These are phyloP conservation scores for Harpalus rufipes DNA, from an alignment of 2,888 invertebrate genomes.

Conservation along the genomic window DNA sequence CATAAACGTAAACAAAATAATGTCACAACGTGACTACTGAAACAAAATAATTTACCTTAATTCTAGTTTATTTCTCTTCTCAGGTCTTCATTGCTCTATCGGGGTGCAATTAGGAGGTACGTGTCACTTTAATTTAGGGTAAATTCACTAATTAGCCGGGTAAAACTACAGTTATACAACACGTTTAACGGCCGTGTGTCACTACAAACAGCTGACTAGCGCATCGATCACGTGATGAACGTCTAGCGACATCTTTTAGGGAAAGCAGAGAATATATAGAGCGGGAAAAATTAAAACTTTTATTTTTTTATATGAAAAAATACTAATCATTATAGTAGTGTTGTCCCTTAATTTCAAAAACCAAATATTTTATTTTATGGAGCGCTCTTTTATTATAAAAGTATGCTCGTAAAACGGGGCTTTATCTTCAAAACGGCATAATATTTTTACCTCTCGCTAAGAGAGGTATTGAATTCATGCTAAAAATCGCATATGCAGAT, in stretches of 20 bases:
- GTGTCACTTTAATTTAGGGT: conserved; percentile 19
- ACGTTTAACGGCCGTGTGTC: conserved; percentile 15
- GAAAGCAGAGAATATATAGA: neutral
- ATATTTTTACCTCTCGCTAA: too few relatives aligned
- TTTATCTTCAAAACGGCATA: too few relatives aligned
- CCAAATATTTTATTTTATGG: too few relatives aligned
- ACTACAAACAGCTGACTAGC: conserved; percentile 43
- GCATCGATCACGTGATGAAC: conserved; percentile 31
- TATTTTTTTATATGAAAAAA: neutral
- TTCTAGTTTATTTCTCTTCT: conserved; percentile 5
- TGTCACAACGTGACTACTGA: neutral
- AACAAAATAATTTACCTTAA: conserved; percentile 12
- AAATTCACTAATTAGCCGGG: conserved; percentile 1
- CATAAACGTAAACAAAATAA: conserved; percentile 17
- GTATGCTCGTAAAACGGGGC: too few relatives aligned
- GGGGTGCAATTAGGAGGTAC: neutral
- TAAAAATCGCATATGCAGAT: too few relatives aligned
- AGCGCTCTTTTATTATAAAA: too few relatives aligned
- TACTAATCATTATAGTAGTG: too few relatives aligned
- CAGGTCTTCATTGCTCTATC: neutral
- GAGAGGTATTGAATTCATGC: too few relatives aligned
- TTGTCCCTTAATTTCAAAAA: too few relatives aligned
- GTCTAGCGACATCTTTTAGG: conserved; percentile 18
- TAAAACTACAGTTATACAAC: neutral
- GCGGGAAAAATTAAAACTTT: neutral